Conservation (phyloP, 2,888 invertebrate species). For the Lomographa bimaculata region DNA sequence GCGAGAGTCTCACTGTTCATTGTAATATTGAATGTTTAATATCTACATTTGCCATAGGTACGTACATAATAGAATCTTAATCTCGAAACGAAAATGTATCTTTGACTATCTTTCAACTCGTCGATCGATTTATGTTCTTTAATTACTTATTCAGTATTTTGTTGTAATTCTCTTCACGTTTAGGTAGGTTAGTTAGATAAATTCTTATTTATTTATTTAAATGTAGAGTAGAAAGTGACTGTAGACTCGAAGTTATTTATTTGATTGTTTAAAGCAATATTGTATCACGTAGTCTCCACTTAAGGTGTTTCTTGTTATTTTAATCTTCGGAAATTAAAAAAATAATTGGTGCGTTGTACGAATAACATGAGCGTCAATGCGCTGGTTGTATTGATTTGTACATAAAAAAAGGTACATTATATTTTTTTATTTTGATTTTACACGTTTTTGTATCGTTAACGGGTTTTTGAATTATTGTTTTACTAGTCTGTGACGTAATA, state of each 20-base stretch:
- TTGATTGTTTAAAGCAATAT: slow-evolving; percentile 61
- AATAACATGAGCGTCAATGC: slow-evolving; percentile 31
- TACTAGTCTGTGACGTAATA: slow-evolving; percentile 52
- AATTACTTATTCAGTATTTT: slow-evolving; percentile 69
- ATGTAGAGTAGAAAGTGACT: slow-evolving; percentile 57
- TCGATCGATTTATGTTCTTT: slow-evolving; percentile 43
- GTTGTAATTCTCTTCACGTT: slow-evolving; percentile 65
- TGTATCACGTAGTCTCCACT: slow-evolving; percentile 63
- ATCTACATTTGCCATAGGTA: slow-evolving; percentile 22
- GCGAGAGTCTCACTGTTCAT: no score
- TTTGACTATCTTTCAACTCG: slow-evolving; percentile 43
- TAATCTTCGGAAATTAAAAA: slow-evolving; percentile 33
- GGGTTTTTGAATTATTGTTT: slow-evolving; percentile 50
- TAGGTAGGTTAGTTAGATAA: slow-evolving; percentile 77
- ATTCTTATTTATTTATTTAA: slow-evolving; percentile 80
- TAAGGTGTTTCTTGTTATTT: slow-evolving; percentile 43
- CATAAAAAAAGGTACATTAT: slow-evolving; percentile 35
- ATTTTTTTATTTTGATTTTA: slow-evolving; percentile 48
- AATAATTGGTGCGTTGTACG: slow-evolving; percentile 34
- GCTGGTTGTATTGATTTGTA: slow-evolving; percentile 41
- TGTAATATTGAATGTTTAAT: no score
- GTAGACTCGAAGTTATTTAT: slow-evolving; percentile 68
- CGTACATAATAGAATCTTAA: slow-evolving; percentile 25
- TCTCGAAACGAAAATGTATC: slow-evolving; percentile 54
- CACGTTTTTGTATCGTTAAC: slow-evolving; percentile 40